These are phyloP conservation scores for Homalodisca vitripennis DNA, from an alignment of 1,140 invertebrate genomes.

Conservation along the genomic window DNA sequence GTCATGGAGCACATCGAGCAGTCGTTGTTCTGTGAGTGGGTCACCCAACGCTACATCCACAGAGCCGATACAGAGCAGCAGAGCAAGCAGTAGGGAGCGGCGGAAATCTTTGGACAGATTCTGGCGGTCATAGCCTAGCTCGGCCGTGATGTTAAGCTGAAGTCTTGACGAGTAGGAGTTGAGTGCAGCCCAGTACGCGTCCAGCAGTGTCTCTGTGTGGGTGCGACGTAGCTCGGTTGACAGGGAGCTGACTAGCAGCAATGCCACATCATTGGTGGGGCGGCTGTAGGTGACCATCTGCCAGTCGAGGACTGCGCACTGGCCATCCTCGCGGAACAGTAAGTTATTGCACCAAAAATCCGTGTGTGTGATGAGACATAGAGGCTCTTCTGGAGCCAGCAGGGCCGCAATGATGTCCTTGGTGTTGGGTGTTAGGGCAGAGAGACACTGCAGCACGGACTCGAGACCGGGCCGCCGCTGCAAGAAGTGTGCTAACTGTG, in stretches of 20 bases:
- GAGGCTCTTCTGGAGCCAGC: conserved; percentile 61
- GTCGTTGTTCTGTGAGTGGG: conserved; percentile 65
- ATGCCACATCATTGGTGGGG: conserved; percentile 74
- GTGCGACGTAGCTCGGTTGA: conserved; percentile 64
- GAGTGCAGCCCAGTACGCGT: conserved; percentile 66
- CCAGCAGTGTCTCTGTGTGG: conserved; percentile 60
- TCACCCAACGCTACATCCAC: conserved; percentile 71
- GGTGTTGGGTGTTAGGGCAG: conserved; percentile 56
- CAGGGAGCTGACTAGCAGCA: conserved; percentile 74
- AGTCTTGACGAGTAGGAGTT: conserved; percentile 55
- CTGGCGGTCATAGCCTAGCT: conserved; percentile 54
- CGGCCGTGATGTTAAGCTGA: conserved; percentile 58
- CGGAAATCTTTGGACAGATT: conserved; percentile 64
- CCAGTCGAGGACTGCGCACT: conserved; percentile 74
- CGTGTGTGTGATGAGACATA: conserved; percentile 72
- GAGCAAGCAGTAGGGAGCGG: conserved; percentile 66
- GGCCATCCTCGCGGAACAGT: conserved; percentile 59
- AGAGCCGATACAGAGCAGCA: conserved; percentile 74
- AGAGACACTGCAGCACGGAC: conserved; percentile 53
- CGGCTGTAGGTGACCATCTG: conserved; percentile 76
- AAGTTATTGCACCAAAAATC: conserved; percentile 84
- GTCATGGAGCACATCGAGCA: conserved; percentile 59
- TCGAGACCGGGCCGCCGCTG: conserved; percentile 60
- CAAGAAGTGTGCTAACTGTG: conserved; percentile 67
- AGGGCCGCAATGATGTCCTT: conserved; percentile 63